phyloP scores from a whole-genome alignment of 1,140 invertebrate genomes.

The Aphis craccivora region DNA sequence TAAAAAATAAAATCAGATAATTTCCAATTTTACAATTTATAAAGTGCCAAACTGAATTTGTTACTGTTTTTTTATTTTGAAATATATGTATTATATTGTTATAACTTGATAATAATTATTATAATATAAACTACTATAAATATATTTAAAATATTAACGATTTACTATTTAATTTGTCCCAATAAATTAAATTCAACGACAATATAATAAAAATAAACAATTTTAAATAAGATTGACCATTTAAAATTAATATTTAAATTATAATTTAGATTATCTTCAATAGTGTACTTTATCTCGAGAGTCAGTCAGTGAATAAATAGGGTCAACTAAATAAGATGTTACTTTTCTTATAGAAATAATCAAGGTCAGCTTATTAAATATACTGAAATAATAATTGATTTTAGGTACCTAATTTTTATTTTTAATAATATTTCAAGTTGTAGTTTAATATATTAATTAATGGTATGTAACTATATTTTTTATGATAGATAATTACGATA shows the following conservation, averaged over 20 bases:
- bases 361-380: not conserved
- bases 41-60: too few species aligned
- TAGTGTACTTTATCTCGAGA: not conserved
- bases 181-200: not conserved
- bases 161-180: not conserved
- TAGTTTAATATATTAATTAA: not conserved
- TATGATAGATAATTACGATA: not conserved
- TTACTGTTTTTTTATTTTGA: too few species aligned
- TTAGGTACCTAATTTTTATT: not conserved
- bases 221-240: not conserved
- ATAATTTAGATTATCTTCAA: not conserved
- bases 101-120: not conserved
- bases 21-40: too few species aligned
- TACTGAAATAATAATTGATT: not conserved
- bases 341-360: not conserved
- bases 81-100: not conserved
- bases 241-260: conserved; percentile 11
- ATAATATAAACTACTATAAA: too few species aligned
- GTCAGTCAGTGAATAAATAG: not conserved
- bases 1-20: too few species aligned
- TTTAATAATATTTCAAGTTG: not conserved
- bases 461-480: not conserved
- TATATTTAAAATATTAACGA: not conserved
- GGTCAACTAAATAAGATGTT: not conserved
- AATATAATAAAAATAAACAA: not conserved